Base-by-base conservation (phyloP, 2,113 vertebrate species). In the Accipiter virgatus region DNA sequence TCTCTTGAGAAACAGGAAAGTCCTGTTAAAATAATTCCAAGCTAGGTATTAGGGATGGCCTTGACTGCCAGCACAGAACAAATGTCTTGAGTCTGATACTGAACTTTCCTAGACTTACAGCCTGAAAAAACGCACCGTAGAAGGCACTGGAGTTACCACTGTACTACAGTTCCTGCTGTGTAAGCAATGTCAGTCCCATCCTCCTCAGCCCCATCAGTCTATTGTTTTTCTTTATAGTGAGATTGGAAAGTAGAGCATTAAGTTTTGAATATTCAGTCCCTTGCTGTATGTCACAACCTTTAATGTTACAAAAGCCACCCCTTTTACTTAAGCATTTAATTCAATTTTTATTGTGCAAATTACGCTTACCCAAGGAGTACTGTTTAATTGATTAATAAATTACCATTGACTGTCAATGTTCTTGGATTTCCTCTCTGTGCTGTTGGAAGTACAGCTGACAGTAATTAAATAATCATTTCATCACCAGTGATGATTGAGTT, bases 401-500 rank as follows among this genome's bases (percentile, higher is more conserved):
- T 98, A 97, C 89, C 86, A 97, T 95, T 77, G 89, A 93, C 95
- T 96, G 85, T 94, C 75, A 15, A 81, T 97, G 91, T 91, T 96
- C 94, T 94, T 95, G 88, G 88, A 94, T 97, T 98, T 92, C 83
- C 77, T 96, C 91, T 96, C 94, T 81, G 70, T 96, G 95, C 92
- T 97, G 96, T 97, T 97, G 98, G 93, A 97, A 97, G 78, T 58
- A 61, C 55, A 97, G 86, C 95, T 98, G 97, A 98, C 97, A 97
- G 95, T 98, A 98, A 98, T 98, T 98, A 98, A 98, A 97, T 97
- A 98, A 98, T 97, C 97, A 98, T 98, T 98, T 97, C 92, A 98
- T 98, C 97, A 96, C 95, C 78, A 94, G 87, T 88, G 97, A 94
- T 97, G 96, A 98, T 74, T 96, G 80, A 97, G 94, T 98, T 98